These are phyloP conservation scores for Lepus americanus DNA, from an alignment of 2,113 vertebrate genomes.

Conservation along the genomic window DNA sequence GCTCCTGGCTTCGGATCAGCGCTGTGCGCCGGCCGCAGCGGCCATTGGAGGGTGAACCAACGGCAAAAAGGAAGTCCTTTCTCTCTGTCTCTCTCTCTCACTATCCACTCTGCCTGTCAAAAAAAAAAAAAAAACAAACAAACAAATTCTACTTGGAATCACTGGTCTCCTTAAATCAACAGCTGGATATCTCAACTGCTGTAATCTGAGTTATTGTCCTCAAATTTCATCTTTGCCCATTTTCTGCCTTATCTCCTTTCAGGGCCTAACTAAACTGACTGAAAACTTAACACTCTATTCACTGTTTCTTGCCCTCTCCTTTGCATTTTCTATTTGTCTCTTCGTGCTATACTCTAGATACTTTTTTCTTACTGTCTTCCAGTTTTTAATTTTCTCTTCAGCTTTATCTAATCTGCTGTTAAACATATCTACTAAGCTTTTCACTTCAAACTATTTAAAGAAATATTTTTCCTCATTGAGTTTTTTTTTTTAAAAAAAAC, in stretches of 20 bases:
- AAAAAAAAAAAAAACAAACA: background rate
- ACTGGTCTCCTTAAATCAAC: constrained; percentile 9
- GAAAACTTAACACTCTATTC: background rate
- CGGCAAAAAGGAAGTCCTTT: too few species aligned
- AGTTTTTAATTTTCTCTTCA: constrained; percentile 53
- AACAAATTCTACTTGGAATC: background rate
- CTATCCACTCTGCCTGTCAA: too few species aligned
- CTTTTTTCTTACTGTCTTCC: constrained; percentile 25
- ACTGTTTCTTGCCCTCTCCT: background rate
- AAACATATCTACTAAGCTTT: constrained; percentile 41
- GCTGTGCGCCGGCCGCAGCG: too few species aligned
- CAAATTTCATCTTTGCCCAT: constrained; percentile 28
- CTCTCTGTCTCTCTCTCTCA: too few species aligned
- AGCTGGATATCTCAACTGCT: background rate
- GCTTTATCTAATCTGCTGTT: constrained; percentile 45
- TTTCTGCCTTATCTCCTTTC: constrained; percentile 15
- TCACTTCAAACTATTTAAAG: background rate
- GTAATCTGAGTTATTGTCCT: constrained; percentile 3
- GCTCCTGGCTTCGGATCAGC: too few species aligned
- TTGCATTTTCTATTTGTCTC: constrained; percentile 1
- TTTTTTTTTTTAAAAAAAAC: background rate
- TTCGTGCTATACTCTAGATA: background rate
- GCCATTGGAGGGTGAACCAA: too few species aligned
- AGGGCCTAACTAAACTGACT: constrained; percentile 31
- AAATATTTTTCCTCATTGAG: background rate